phyloP scores from a whole-genome alignment of 1,140 invertebrate species.

The Vanessa tameamea region DNA sequence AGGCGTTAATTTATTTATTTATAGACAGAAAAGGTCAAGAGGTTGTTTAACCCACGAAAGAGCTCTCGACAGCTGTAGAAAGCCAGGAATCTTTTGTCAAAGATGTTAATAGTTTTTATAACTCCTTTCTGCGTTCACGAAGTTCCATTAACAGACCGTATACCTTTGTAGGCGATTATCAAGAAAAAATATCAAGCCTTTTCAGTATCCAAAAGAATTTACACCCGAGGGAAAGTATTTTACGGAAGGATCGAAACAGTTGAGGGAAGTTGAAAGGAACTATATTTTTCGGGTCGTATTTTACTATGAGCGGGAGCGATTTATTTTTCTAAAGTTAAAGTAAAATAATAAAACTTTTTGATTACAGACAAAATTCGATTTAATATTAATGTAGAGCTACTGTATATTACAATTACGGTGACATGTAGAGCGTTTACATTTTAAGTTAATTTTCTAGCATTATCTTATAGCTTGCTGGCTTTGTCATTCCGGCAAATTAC shows the following conservation, averaged over 20 bases:
- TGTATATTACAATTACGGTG: no score
- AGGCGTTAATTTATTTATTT: background rate
- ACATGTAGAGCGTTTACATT: no score
- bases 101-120: conserved; percentile 2
- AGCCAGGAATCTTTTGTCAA: background rate
- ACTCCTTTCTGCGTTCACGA: conserved; percentile 14
- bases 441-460: no score
- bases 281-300: conserved; percentile 36
- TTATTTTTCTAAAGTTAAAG: background rate
- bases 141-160: conserved; percentile 31
- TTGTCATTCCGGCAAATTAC: no score
- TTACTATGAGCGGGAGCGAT: conserved; percentile 31
- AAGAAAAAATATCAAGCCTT: conserved; percentile 34
- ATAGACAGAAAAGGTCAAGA: background rate
- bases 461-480: no score
- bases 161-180: conserved; percentile 40
- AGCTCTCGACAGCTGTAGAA: background rate
- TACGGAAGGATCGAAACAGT: conserved; percentile 45
- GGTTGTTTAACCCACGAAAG: background rate
- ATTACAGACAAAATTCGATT: no score
- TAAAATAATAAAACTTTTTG: no score
- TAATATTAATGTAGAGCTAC: no score
- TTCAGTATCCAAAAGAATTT: conserved; percentile 48
- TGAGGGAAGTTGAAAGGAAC: conserved; percentile 41
- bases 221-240: conserved; percentile 52